A percentile compares a stretch with the other conserved stretches of the same genome.
These are phyloP conservation scores for Watsonalla cultraria DNA, from an alignment of 2,888 invertebrate genomes.

Conservation along the genomic window DNA sequence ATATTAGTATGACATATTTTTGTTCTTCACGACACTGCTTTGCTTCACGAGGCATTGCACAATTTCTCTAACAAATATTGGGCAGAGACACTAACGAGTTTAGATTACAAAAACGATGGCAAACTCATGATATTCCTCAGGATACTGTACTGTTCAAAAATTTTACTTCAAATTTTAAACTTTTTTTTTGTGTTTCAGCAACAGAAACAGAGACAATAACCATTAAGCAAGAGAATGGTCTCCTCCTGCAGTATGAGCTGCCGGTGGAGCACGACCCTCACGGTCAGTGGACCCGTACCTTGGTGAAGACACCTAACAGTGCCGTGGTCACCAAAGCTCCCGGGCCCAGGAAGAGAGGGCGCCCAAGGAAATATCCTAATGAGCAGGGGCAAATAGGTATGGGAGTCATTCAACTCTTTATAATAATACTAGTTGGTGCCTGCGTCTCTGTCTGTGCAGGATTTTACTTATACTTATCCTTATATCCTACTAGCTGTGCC, in stretches of 20 bases:
- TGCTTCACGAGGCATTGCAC: too few relatives aligned
- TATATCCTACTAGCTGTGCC: too few relatives aligned
- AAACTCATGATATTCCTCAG: too few relatives aligned
- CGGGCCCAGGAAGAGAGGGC: slow-evolving; percentile 58
- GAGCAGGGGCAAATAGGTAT: slow-evolving; percentile 68
- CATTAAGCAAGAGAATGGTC: slow-evolving; percentile 75
- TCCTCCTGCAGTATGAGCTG: slow-evolving; percentile 68
- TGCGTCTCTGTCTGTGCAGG: too few relatives aligned
- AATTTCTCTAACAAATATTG: too few relatives aligned
- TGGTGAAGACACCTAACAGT: slow-evolving; percentile 44
- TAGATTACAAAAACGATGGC: too few relatives aligned
- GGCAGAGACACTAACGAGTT: too few relatives aligned
- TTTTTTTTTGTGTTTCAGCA: slow-evolving; percentile 22
- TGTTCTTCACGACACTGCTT: too few relatives aligned
- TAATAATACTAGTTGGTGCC: background rate
- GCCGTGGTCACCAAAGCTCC: slow-evolving; percentile 66
- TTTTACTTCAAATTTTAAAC: too few relatives aligned
- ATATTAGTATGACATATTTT: too few relatives aligned
- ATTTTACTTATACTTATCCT: background rate
- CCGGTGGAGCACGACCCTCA: slow-evolving; percentile 70
- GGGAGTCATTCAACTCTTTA: slow-evolving; percentile 5
- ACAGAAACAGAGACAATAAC: slow-evolving; percentile 69
- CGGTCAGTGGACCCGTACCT: slow-evolving; percentile 56
- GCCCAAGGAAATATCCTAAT: slow-evolving; percentile 72
- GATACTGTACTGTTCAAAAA: too few relatives aligned